Base-by-base conservation (phyloP, 2,888 invertebrate species). In the Aricia artaxerxes region DNA sequence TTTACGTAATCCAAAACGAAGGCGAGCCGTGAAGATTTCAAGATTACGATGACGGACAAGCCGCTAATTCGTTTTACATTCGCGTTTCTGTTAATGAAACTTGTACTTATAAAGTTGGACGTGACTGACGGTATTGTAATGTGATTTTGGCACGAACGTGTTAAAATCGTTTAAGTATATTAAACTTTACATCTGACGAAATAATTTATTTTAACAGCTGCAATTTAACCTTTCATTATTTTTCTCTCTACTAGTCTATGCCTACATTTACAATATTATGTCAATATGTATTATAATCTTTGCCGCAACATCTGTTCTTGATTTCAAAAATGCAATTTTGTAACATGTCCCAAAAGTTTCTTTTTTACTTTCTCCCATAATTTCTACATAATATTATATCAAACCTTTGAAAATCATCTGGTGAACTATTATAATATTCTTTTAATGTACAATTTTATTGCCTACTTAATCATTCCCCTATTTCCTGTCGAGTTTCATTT, bases 21-120 rank as follows among this genome's bases (percentile, higher is more conserved):
- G 80, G 53, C 78, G 77, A 78, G 80, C 81, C 82, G 81, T 81
- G 80, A 83, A 82, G 82, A 82, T 83, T 81, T 81, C 77, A 80
- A 81, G 77, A 75, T 79, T 76, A 77, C n/a, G 44, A 85, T 84
- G 82, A 81, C 78, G 78, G 75, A 79, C 49, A 79, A 57, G 61
- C 16, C 24, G 79, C 77, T 64, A 75, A 73, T 60, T 69, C 73
- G 7, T 80, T 80, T 75, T 77, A 78, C 69, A 69, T 69, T 69
- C 69, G 69, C 69, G 35, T 69, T 73, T 78, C 73, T 49, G 53
- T 38, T 49, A 78, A 49, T 60, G 73, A 72, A 57, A 77, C 75
- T 40, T 75, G 57, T 35, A 44, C 49, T 77, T 77, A 73, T 44
- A 73, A n/a, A 73, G 24, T 44, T 4, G 73, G 73, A 73, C n/a